Evolutionary conservation across 2,797 vertebrate species (phyloP).

Genomic region (Pelodytes ibericus): DNA sequence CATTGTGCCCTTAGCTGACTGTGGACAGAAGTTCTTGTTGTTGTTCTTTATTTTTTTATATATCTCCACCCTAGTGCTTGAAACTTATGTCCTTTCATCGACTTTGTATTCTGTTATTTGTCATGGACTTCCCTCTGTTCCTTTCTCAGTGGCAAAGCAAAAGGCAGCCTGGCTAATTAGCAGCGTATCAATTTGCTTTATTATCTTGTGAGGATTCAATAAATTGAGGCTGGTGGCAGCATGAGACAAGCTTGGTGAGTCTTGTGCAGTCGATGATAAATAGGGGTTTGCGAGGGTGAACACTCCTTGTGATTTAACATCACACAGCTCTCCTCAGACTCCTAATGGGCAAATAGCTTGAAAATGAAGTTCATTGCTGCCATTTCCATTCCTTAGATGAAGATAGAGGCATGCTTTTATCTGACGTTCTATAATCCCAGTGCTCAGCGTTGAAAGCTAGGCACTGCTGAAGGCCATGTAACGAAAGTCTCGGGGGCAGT

Average conservation of each 20-base stretch:
- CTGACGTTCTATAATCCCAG: constrained; percentile 22
- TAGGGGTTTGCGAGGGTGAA: constrained; percentile 50
- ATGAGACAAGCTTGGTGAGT: constrained; percentile 47
- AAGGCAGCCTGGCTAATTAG: constrained; percentile 52
- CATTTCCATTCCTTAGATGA: constrained; percentile 36
- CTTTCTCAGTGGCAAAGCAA: constrained; percentile 30
- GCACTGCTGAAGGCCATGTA: constrained; percentile 18
- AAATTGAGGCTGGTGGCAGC: constrained; percentile 52
- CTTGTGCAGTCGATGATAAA: constrained; percentile 44
- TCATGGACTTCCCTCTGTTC: constrained; percentile 35
- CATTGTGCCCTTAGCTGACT: neutral
- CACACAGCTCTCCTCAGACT: constrained; percentile 44
- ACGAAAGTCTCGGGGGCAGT: constrained; percentile 37
- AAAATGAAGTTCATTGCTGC: constrained; percentile 51
- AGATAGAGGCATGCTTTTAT: constrained; percentile 43
- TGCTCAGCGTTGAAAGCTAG: constrained; percentile 3
- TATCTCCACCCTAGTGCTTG: constrained; percentile 6
- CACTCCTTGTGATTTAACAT: constrained; percentile 53
- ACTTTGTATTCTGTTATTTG: constrained; percentile 47
- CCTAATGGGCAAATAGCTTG: constrained; percentile 53
- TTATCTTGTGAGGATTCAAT: constrained; percentile 55
- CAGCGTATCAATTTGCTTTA: constrained; percentile 55
- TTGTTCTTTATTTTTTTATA: neutral
- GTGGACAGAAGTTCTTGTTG: neutral
- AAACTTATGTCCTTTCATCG: constrained; percentile 37